phyloP scores from a whole-genome alignment of 2,797 vertebrate species.

The Adelosebastes latens region DNA sequence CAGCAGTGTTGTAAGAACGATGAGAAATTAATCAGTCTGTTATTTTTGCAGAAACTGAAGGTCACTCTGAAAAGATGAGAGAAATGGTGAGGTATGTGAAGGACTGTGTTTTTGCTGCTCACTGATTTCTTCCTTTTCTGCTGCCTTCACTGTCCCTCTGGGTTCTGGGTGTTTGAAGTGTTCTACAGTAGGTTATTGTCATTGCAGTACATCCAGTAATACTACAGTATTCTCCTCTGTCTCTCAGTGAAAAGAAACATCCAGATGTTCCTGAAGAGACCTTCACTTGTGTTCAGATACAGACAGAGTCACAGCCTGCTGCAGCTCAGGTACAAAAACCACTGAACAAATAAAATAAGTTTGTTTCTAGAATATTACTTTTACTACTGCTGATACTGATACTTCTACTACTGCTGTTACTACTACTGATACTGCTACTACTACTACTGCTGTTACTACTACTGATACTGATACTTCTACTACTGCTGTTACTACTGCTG shows the following conservation, averaged over 20 bases:
- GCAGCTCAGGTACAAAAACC: constrained; percentile 31
- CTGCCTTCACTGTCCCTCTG: background rate
- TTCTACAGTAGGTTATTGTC: background rate
- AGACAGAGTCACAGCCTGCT: background rate
- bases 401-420: background rate
- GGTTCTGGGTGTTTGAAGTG: accelerated
- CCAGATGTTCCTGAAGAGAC: constrained; percentile 29
- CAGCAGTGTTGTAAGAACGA: too few relatives aligned
- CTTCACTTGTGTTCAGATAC: constrained; percentile 25
- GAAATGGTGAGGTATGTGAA: background rate
- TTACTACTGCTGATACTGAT: background rate
- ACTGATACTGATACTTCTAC: too few relatives aligned
- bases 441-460: too few relatives aligned
- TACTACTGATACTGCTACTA: background rate
- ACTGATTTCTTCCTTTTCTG: background rate
- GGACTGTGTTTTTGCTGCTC: background rate
- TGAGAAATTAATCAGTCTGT: background rate
- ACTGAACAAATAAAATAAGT: background rate
- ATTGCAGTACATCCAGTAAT: background rate
- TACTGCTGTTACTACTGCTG: background rate
- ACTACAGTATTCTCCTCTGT: background rate
- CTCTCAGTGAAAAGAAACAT: constrained; percentile 25
- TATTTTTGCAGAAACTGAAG: background rate
- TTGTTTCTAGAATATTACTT: background rate
- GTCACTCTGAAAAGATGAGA: background rate